Conservation (phyloP, 2,113 vertebrate genomes). For the Puntigrus tetrazona region DNA sequence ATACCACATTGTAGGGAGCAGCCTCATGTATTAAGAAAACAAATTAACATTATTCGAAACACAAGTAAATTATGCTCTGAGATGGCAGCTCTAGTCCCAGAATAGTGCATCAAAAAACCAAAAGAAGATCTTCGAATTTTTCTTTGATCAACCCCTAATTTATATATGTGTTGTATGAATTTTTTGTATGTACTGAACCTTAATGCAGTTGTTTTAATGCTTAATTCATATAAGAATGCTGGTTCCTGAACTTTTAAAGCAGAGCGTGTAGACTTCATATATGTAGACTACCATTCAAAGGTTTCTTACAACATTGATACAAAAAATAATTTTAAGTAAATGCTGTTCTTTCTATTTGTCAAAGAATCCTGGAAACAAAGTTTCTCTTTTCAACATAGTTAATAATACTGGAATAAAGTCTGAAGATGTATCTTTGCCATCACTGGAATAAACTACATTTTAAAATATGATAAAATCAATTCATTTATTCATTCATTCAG, state of each 20-base stretch:
- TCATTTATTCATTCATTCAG: no score
- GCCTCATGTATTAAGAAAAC: slow-evolving; percentile 71
- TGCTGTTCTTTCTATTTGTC: no score
- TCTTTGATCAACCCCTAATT: slow-evolving; percentile 69
- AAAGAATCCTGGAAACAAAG: no score
- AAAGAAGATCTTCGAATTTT: slow-evolving; percentile 66
- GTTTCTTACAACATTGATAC: no score
- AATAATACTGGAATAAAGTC: no score
- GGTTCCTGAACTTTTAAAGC: not conserved
- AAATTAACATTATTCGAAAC: slow-evolving; percentile 79
- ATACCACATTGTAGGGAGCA: slow-evolving; percentile 66
- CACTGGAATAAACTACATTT: no score
- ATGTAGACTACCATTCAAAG: no score
- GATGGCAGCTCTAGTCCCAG: slow-evolving; percentile 69
- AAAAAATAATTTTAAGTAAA: no score
- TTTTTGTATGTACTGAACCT: slow-evolving; percentile 59
- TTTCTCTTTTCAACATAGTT: no score
- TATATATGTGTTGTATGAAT: slow-evolving; percentile 70
- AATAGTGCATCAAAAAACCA: slow-evolving; percentile 70
- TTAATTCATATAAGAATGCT: not conserved
- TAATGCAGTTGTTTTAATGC: not conserved
- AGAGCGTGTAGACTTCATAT: no score
- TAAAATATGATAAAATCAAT: no score
- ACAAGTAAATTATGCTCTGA: slow-evolving; percentile 71
- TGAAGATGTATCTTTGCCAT: no score